Base-by-base conservation (phyloP, 2,797 vertebrate genomes). In the Oryzias sinensis region DNA sequence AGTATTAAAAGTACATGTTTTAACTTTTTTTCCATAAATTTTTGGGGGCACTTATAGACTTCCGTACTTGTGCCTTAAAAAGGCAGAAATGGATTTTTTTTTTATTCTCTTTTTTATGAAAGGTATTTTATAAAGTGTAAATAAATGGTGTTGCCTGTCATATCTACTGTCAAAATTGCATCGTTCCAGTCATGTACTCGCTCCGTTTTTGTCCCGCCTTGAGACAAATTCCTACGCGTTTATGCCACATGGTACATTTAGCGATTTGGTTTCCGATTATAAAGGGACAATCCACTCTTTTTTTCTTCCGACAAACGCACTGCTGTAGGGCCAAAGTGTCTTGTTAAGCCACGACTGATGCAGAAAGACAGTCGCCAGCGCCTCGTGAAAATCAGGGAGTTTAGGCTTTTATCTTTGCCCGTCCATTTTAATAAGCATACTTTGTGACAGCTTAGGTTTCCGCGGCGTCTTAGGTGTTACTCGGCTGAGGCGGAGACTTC, bases 361-460 rank as follows among this genome's bases (percentile, higher is more conserved):
- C 70, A 78, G 74, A 81, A 78, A 86, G 81, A 77, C 86, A 82
- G 83, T 79, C 75, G 60, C 50, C 1, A 59, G 64, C 54, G 62
- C 74, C 74, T 71, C 9, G 51, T 73, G 63, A 72, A 81, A 65
- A 68, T 44, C 6, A 22, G 59, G 59, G 54, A 72, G 59, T 80
- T 82, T 72, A 63, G 74, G 80, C 85, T 89, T 83, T 85, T 80
- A 86, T 83, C 80, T 62, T 58, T 53, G 29, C 49, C 42, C 49
- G 68, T 81, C 76, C 70, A 51, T 87, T 87, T 88, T 87, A 89
- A 87, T 87, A 88, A 86, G 84, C 79, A 84, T 85, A 90, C 85
- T 88, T 84, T 87, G 89, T 77, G 83, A 89, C 86, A 87, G 88
- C 86, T 89, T 87, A 79, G 87, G 87, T 89, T 89, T 88, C 87